These are phyloP conservation scores for Verasper variegatus DNA, from an alignment of 2,113 vertebrate species.

Conservation along the genomic window DNA sequence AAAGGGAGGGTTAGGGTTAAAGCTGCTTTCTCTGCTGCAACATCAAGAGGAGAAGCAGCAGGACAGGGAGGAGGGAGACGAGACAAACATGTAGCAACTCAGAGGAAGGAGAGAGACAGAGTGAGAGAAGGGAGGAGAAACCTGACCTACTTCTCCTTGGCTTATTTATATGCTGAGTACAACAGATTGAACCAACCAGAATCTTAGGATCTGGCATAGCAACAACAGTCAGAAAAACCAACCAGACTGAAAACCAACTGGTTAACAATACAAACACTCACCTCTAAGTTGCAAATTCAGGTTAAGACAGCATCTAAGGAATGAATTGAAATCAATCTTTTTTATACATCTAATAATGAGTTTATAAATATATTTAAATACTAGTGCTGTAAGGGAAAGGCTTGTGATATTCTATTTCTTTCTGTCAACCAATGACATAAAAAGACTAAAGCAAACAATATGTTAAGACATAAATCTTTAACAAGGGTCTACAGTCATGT, in stretches of 20 bases:
- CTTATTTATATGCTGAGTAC: conserved; percentile 72
- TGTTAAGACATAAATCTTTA: not conserved
- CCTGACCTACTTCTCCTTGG: conserved; percentile 75
- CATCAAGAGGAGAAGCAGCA: conserved; percentile 26
- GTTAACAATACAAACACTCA: not conserved
- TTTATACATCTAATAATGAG: too few species aligned
- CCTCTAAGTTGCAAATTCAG: not conserved
- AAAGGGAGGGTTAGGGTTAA: conserved; percentile 29
- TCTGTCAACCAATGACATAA: not conserved
- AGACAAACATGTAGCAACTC: not conserved
- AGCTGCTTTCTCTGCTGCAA: conserved; percentile 32
- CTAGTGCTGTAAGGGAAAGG: not conserved
- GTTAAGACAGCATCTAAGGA: not conserved
- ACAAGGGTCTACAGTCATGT: not conserved
- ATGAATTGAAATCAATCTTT: too few species aligned
- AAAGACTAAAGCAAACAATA: not conserved
- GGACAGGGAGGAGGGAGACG: not conserved
- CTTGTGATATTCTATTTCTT: not conserved
- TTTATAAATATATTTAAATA: too few species aligned
- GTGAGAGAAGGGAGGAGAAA: conserved; percentile 51
- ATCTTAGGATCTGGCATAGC: conserved; percentile 47
- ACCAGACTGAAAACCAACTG: conserved; percentile 14
- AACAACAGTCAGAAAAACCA: conserved; percentile 38
- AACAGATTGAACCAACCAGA: conserved; percentile 41
- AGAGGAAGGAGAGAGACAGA: conserved; percentile 15